Evolutionary conservation across 2,888 invertebrate genomes (phyloP), one percentile per base, ranked within the genome.

Genomic region (Ramazzottius varieornatus): DNA sequence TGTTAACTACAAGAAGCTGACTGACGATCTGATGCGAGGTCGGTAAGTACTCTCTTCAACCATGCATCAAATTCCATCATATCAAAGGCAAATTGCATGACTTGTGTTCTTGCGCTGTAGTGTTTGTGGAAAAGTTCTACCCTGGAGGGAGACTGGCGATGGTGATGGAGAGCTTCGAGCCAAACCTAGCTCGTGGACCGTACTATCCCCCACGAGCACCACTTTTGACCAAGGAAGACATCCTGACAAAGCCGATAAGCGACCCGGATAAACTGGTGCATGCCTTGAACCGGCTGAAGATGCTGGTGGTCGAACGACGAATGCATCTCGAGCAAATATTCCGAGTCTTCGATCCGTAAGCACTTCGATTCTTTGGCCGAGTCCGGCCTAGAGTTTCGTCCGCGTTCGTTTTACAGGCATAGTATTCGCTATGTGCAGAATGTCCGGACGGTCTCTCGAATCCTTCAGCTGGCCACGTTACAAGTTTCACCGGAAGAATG

Each of bases 111-210:
- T 40, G 8, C 8, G 40, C 8, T 54, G 4, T 29, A 54, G 54
- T 54, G 8, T 54, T 54, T 54, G 20, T 29, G 54, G 54, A 54
- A 24, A 8, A 29, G 29, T 54, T 54, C 24, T 4, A 54, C 4
- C 54, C 54, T 4, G 54, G 54, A 13, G 29, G 29, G 20, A 8
- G 54, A 8, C 54, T 54, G 54, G 29, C n/a, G 8, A 54, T 54
- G 54, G 54, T 54, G 54, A 54, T 54, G 54, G 54, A 54, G 54
- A 54, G 54, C 29, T 54, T 54, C 54, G 54, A 54, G 54, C 54
- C 20, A 54, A 29, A 54, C 29, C 29, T 54, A 29, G 20, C 54
- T 13, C 13, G 20, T n/a, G 54, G 54, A 16, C 54, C 54, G 4
- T 54, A 24, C 29, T 54, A 54, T 29, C 54, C 54, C 4, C 54